phyloP scores from a whole-genome alignment of 2,113 vertebrate genomes.

The Apodemus sylvaticus region DNA sequence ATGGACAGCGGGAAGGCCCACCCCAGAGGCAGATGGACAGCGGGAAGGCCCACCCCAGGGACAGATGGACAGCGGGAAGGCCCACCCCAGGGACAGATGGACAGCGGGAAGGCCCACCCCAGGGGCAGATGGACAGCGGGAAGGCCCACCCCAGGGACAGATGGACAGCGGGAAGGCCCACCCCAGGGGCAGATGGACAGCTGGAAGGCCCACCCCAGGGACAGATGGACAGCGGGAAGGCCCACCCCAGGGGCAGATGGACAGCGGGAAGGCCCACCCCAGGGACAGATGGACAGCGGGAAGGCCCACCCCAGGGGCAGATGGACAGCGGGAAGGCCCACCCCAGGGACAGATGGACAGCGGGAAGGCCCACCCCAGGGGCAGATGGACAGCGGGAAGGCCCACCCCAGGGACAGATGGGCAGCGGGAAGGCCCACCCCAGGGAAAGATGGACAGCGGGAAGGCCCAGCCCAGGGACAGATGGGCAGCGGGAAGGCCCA shows the following conservation, averaged over 20 bases:
- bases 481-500: background rate
- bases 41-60: too few species aligned
- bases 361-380: too few species aligned
- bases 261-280: accelerated
- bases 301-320: accelerated
- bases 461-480: accelerated
- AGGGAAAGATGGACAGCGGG: too few species aligned
- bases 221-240: accelerated
- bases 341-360: too few species aligned
- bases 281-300: background rate
- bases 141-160: too few species aligned
- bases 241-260: too few species aligned
- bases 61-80: accelerated
- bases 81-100: background rate
- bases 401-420: accelerated
- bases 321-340: background rate
- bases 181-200: background rate
- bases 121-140: accelerated
- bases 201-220: accelerated
- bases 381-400: accelerated
- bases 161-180: accelerated
- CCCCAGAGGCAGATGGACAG: accelerated
- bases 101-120: accelerated
- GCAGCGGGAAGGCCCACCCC: too few species aligned
- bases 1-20: background rate